Evolutionary conservation across 2,888 invertebrate species (phyloP).

Genomic region (Magallana nippona): DNA sequence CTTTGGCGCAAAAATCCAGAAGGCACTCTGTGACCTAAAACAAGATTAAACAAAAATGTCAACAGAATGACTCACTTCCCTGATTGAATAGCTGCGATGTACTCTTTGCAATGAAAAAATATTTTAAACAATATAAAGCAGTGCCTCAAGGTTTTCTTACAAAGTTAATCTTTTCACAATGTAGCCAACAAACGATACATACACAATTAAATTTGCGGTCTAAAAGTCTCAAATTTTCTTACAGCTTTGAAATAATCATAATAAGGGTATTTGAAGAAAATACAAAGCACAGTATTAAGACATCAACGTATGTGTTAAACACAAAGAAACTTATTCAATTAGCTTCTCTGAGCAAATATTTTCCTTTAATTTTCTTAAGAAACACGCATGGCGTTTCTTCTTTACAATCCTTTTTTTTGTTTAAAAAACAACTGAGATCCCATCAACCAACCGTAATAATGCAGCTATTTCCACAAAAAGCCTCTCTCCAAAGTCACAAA

Average conservation of each 20-base stretch:
- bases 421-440: not conserved
- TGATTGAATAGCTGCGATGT: no score
- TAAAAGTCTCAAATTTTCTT: not conserved
- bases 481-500: constrained; percentile 1
- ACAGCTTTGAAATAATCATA: not conserved
- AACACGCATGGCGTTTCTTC: not conserved
- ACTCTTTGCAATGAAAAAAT: no score
- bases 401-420: not conserved
- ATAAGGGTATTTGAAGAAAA: not conserved
- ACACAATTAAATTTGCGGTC: not conserved
- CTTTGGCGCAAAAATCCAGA: constrained; percentile 80
- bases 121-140: not conserved
- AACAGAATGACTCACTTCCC: not conserved
- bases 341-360: not conserved
- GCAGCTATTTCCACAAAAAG: not conserved
- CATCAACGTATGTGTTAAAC: not conserved
- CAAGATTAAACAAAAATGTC: not conserved
- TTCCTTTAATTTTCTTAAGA: not conserved
- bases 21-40: constrained; percentile 82
- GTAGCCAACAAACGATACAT: not conserved
- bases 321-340: constrained; percentile 6
- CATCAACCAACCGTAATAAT: not conserved
- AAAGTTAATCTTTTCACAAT: constrained; percentile 1
- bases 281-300: not conserved
- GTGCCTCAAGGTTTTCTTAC: not conserved